phyloP scores from a whole-genome alignment of 2,113 vertebrate species.

The Charadrius vociferus region DNA sequence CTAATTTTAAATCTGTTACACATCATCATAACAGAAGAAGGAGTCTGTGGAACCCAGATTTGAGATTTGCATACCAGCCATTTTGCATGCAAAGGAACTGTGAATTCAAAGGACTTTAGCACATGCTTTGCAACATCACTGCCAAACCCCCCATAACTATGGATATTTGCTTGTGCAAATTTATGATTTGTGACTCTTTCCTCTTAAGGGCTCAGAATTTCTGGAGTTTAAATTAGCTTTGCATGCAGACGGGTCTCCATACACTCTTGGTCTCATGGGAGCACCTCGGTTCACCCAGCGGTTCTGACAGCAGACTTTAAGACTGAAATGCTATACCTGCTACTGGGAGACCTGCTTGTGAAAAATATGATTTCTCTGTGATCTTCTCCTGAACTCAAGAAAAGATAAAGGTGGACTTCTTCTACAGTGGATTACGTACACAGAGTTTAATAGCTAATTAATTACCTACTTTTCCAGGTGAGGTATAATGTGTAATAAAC shows the following conservation, averaged over 20 bases:
- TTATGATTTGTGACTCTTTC: background rate
- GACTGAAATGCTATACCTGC: background rate
- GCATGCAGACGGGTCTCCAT: background rate
- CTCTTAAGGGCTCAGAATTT: background rate
- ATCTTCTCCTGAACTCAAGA: background rate
- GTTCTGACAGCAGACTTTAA: background rate
- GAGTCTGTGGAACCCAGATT: background rate
- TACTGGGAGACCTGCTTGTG: background rate
- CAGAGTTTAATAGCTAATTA: background rate
- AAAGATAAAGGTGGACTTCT: background rate
- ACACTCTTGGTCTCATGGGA: background rate
- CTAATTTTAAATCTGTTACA: background rate
- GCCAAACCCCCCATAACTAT: background rate
- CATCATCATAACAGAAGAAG: background rate
- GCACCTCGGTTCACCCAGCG: background rate
- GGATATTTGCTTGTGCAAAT: background rate
- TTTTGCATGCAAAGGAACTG: background rate
- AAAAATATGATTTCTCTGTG: background rate
- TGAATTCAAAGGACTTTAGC: background rate
- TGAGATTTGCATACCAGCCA: background rate
- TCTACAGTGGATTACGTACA: background rate
- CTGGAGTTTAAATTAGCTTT: background rate
- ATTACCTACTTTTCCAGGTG: background rate
- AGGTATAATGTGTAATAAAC: background rate
- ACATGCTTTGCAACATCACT: background rate